phyloP scores from a whole-genome alignment of 2,797 vertebrate species.

The Macropodus opercularis region DNA sequence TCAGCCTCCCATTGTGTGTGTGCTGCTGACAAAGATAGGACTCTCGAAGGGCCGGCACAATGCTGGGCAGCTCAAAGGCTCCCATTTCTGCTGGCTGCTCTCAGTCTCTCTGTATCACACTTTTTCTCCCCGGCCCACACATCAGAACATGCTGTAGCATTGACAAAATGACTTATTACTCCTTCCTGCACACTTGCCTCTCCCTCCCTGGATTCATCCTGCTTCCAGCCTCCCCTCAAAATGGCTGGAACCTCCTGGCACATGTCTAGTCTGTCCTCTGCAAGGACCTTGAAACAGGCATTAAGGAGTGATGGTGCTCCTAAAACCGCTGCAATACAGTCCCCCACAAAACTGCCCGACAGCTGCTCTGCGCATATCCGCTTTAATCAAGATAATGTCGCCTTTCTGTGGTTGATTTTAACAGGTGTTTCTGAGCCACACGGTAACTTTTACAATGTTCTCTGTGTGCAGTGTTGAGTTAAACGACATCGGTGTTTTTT shows the following conservation, averaged over 20 bases:
- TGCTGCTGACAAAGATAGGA: constrained; percentile 73
- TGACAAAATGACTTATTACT: constrained; percentile 76
- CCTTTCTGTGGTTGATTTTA: constrained; percentile 64
- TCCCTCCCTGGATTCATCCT: constrained; percentile 62
- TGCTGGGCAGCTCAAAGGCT: constrained; percentile 62
- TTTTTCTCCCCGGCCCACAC: constrained; percentile 54
- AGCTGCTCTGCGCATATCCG: constrained; percentile 52
- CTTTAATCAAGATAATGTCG: constrained; percentile 76
- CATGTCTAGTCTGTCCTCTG: constrained; percentile 66
- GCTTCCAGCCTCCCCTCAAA: constrained; percentile 57
- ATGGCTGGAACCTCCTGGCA: constrained; percentile 68
- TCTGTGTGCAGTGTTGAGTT: background rate
- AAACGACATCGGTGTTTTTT: background rate
- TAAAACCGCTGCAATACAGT: constrained; percentile 46
- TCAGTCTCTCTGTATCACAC: constrained; percentile 59
- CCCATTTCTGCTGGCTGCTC: constrained; percentile 50
- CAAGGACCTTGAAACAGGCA: constrained; percentile 77
- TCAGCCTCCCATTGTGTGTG: constrained; percentile 57
- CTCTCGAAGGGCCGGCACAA: constrained; percentile 70
- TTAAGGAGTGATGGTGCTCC: constrained; percentile 62
- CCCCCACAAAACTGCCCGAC: constrained; percentile 40
- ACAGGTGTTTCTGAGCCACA: constrained; percentile 14
- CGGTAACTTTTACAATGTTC: constrained; percentile 12
- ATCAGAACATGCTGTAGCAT: constrained; percentile 64
- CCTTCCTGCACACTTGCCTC: constrained; percentile 49